phyloP scores from a whole-genome alignment of 2,888 invertebrate genomes.

The Rapana venosa region DNA sequence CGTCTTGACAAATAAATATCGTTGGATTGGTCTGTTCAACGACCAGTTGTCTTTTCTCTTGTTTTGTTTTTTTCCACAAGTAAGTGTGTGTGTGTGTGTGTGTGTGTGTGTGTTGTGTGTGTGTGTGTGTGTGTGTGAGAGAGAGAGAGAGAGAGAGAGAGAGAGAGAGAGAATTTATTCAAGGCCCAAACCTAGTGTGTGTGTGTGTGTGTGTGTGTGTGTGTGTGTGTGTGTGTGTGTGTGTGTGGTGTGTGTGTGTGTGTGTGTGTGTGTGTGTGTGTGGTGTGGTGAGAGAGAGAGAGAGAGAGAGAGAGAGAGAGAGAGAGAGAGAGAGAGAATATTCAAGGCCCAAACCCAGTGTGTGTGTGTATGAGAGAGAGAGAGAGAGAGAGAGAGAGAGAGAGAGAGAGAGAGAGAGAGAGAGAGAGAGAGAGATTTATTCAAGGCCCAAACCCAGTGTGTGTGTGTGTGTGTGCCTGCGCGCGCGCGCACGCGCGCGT shows the following conservation, averaged over 20 bases:
- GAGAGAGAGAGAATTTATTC: too few species aligned
- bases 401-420: background rate
- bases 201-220: constrained; percentile 1
- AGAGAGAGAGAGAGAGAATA: background rate
- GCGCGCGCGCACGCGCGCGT: background rate
- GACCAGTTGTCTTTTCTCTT: background rate
- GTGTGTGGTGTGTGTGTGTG: too few species aligned
- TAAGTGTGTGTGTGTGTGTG: background rate
- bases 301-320: background rate
- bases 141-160: too few species aligned
- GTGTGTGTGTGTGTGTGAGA: background rate
- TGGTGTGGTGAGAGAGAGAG: background rate
- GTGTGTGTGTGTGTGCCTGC: background rate
- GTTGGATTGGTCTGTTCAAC: background rate
- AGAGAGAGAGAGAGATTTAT: background rate
- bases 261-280: background rate
- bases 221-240: background rate
- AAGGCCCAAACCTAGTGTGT: background rate
- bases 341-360: background rate
- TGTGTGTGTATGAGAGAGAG: too few species aligned
- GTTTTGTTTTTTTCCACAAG: background rate
- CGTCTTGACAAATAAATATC: background rate
- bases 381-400: too few species aligned
- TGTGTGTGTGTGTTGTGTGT: background rate
- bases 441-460: background rate